phyloP scores from a whole-genome alignment of 2,888 invertebrate species.

The Phyto melanocephala region DNA sequence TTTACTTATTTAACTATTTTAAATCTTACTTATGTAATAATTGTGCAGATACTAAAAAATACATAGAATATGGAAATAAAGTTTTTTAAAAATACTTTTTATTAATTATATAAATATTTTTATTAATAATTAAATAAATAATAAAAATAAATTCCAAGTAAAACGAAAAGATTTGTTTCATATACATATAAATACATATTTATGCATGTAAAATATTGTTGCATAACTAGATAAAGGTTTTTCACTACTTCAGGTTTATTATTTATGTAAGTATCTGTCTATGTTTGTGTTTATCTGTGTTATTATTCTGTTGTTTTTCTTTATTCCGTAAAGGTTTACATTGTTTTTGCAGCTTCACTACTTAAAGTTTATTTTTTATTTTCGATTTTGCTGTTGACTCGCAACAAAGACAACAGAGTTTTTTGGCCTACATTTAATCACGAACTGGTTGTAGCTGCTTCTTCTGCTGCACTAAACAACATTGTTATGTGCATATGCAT shows the following conservation, averaged over 20 bases:
- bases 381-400: slow-evolving; percentile 8
- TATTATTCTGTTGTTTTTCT: background rate
- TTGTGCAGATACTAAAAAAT: no score
- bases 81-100: no score
- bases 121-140: no score
- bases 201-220: background rate
- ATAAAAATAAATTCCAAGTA: no score
- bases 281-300: no score
- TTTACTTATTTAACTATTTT: no score
- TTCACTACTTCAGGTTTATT: slow-evolving; percentile 4
- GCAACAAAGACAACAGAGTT: slow-evolving; percentile 20
- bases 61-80: no score
- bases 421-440: slow-evolving; percentile 58
- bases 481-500: no score
- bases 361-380: slow-evolving; percentile 23
- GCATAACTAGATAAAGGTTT: slow-evolving; percentile 4
- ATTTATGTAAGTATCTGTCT: background rate
- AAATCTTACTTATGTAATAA: no score
- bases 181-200: no score
- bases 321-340: background rate
- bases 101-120: no score
- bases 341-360: background rate
- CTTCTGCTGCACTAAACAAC: background rate
- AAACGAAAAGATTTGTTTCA: no score
- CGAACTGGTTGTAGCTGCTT: slow-evolving; percentile 50